Evolutionary conservation across 2,113 vertebrate species (phyloP).

Genomic region (Taxidea taxus): DNA sequence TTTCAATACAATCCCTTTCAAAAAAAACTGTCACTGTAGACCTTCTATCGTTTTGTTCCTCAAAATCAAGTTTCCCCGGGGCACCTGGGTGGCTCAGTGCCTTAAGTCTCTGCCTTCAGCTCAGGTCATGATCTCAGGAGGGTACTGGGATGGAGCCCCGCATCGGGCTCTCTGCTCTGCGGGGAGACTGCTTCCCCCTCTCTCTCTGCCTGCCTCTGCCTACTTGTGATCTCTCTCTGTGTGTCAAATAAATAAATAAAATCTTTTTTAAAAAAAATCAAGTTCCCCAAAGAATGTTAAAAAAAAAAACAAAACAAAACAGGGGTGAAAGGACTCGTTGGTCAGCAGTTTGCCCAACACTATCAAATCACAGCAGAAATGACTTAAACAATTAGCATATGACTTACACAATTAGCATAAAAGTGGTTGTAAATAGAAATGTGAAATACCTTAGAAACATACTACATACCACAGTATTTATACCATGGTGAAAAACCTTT

Average conservation of each 20-base stretch:
- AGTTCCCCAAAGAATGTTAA: slow-evolving; percentile 41
- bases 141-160: too few relatives aligned
- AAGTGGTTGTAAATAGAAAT: slow-evolving; percentile 22
- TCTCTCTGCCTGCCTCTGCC: too few relatives aligned
- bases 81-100: too few relatives aligned
- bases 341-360: slow-evolving; percentile 50
- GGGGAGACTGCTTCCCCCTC: too few relatives aligned
- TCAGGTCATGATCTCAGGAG: too few relatives aligned
- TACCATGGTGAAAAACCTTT: background rate
- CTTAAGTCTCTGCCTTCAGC: too few relatives aligned
- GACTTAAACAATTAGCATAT: slow-evolving; percentile 13
- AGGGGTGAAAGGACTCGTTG: background rate
- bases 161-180: too few relatives aligned
- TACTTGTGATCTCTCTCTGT: too few relatives aligned
- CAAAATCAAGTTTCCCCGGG: slow-evolving; percentile 38
- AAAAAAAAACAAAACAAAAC: slow-evolving; percentile 60
- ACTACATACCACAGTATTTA: background rate
- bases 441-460: slow-evolving; percentile 16
- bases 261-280: slow-evolving; percentile 13
- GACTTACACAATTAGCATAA: background rate
- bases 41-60: slow-evolving; percentile 36
- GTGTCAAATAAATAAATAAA: too few relatives aligned
- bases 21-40: background rate
- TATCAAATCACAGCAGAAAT: slow-evolving; percentile 69
- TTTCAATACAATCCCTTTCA: background rate